Conservation (phyloP, 2,888 invertebrate species). For the Tiliacea citrago region DNA sequence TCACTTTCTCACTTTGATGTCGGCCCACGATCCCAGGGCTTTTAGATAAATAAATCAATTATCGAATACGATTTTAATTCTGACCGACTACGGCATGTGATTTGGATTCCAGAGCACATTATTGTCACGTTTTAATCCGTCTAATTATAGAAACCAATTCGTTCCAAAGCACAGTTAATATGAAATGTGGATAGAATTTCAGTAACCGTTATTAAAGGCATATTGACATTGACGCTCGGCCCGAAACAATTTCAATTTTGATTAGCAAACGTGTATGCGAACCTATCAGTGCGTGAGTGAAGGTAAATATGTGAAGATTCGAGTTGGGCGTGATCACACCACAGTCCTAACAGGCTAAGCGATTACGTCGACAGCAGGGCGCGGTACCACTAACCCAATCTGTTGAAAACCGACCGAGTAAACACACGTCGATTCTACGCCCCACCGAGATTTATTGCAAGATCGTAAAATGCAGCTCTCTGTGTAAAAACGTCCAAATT, state of each 20-base stretch:
- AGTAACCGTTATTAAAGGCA: slow-evolving; percentile 42
- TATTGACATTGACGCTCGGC: slow-evolving; percentile 56
- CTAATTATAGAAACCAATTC: slow-evolving; percentile 62
- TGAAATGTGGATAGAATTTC: slow-evolving; percentile 39
- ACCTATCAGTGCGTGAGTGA: slow-evolving; percentile 74
- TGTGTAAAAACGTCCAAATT: slow-evolving; percentile 75
- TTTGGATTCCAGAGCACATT: slow-evolving; percentile 70
- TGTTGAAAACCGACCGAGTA: slow-evolving; percentile 83
- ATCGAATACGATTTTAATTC: slow-evolving; percentile 83
- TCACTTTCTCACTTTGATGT: slow-evolving; percentile 84
- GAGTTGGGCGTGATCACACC: slow-evolving; percentile 81
- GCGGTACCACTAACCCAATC: slow-evolving; percentile 87
- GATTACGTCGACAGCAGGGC: slow-evolving; percentile 82
- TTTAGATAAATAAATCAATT: slow-evolving; percentile 88
- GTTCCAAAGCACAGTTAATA: slow-evolving; percentile 36
- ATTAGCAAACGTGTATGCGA: slow-evolving; percentile 73
- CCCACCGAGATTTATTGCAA: slow-evolving; percentile 82
- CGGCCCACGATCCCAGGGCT: slow-evolving; percentile 76
- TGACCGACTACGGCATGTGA: slow-evolving; percentile 71
- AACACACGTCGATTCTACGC: slow-evolving; percentile 82
- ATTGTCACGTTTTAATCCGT: slow-evolving; percentile 63
- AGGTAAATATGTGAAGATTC: slow-evolving; percentile 83
- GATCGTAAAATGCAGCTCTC: slow-evolving; percentile 81
- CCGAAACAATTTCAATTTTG: slow-evolving; percentile 73
- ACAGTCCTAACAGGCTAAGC: slow-evolving; percentile 82